Evolutionary conservation across 1,140 invertebrate genomes (phyloP).

Genomic region (Drosophila sechellia): DNA sequence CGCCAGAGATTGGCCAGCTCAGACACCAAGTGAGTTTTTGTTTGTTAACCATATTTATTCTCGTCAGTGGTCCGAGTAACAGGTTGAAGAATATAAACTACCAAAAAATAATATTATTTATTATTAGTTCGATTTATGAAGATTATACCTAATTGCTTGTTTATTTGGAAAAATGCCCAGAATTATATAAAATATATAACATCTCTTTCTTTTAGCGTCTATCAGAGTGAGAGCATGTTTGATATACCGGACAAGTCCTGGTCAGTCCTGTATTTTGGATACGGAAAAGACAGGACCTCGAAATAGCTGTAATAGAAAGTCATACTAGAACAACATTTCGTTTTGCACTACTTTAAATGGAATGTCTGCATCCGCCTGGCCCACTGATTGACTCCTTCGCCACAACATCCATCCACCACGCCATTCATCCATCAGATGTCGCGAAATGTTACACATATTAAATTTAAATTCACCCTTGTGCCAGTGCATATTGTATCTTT

Average conservation of each 20-base stretch:
- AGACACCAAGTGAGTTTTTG: conserved; percentile 50
- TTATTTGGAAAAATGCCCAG: too few species aligned
- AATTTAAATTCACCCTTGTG: conserved; percentile 62
- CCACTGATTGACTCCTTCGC: conserved; percentile 56
- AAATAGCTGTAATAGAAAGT: conserved; percentile 20
- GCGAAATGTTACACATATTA: conserved; percentile 33
- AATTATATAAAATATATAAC: neutral
- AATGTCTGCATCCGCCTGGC: conserved; percentile 35
- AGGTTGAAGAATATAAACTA: too few species aligned
- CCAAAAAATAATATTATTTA: too few species aligned
- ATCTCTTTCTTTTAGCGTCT: neutral
- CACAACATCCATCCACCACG: conserved; percentile 20
- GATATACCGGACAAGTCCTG: conserved; percentile 76
- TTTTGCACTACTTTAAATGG: conserved; percentile 9
- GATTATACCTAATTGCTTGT: too few species aligned
- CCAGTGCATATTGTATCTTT: conserved; percentile 54
- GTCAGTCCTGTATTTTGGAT: conserved; percentile 71
- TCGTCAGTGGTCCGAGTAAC: too few species aligned
- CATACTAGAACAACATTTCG: neutral
- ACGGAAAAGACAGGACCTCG: conserved; percentile 30
- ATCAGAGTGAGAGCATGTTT: conserved; percentile 22
- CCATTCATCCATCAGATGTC: conserved; percentile 36
- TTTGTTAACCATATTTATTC: too few species aligned
- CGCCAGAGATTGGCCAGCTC: conserved; percentile 49
- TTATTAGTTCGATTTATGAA: too few species aligned